phyloP scores from a whole-genome alignment of 2,888 invertebrate species.

The Seira sanloemensis region DNA sequence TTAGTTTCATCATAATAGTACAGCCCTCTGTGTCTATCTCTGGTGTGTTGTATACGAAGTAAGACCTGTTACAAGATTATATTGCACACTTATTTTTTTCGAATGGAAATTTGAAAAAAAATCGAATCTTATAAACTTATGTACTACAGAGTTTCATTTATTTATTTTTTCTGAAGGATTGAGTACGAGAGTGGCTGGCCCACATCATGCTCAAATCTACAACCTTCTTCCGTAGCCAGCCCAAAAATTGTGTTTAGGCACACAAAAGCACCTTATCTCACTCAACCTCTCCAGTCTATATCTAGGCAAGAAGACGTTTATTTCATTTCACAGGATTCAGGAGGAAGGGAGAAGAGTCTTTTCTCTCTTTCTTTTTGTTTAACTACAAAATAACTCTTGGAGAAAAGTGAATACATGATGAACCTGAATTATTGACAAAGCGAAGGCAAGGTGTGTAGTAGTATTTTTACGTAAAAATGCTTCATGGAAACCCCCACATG shows the following conservation, averaged over 20 bases:
- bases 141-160: background rate
- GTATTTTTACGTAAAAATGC: background rate
- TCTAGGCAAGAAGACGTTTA: background rate
- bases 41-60: constrained; percentile 1
- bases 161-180: constrained; percentile 4
- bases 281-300: background rate
- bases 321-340: background rate
- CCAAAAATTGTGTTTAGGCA: background rate
- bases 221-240: background rate
- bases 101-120: background rate
- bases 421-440: constrained; percentile 15
- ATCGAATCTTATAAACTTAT: background rate
- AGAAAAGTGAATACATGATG: constrained; percentile 13
- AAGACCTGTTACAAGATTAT: background rate
- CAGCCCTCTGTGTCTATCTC: too few species aligned
- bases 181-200: background rate
- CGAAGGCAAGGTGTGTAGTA: background rate
- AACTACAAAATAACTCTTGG: background rate
- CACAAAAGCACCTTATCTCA: background rate
- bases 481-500: background rate
- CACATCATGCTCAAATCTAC: background rate
- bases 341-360: background rate
- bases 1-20: too few species aligned
- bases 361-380: background rate
- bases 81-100: background rate